Evolutionary conservation across 2,113 vertebrate genomes (phyloP).

Genomic region (Erpornis zantholeuca): DNA sequence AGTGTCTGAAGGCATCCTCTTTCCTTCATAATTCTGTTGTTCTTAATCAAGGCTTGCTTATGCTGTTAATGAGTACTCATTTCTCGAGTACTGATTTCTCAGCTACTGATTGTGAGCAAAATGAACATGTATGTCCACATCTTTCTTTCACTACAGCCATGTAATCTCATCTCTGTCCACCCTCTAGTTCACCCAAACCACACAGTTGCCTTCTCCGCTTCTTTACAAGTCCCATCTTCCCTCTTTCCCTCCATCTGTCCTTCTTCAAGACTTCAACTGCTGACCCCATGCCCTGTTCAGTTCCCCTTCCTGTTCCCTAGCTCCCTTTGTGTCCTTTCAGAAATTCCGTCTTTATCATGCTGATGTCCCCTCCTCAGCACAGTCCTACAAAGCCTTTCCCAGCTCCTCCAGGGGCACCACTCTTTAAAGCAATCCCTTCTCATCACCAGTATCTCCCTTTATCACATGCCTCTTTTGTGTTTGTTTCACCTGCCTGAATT

Average conservation of each 20-base stretch:
- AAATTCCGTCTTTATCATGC: conserved; percentile 35
- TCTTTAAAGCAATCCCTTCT: not conserved
- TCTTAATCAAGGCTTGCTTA: not conserved
- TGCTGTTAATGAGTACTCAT: not conserved
- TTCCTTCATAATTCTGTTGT: not conserved
- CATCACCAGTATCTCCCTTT: not conserved
- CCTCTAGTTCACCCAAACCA: not conserved
- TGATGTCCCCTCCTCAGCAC: not conserved
- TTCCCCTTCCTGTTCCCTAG: not conserved
- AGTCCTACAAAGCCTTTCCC: conserved; percentile 6
- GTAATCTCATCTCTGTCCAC: not conserved
- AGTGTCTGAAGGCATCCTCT: not conserved
- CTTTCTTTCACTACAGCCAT: not conserved
- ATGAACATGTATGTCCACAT: not conserved
- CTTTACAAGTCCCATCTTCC: not conserved
- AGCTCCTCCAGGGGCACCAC: not conserved
- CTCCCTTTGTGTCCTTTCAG: conserved; percentile 36
- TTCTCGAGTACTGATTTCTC: not conserved
- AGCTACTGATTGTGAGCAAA: not conserved
- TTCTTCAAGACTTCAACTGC: not conserved
- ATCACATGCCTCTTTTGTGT: not conserved
- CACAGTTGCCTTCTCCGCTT: not conserved
- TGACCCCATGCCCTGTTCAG: not conserved
- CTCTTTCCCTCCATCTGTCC: not conserved
- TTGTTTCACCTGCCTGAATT: not conserved